Conservation (phyloP, 2,888 invertebrate species). For the Megamerina dolium region DNA sequence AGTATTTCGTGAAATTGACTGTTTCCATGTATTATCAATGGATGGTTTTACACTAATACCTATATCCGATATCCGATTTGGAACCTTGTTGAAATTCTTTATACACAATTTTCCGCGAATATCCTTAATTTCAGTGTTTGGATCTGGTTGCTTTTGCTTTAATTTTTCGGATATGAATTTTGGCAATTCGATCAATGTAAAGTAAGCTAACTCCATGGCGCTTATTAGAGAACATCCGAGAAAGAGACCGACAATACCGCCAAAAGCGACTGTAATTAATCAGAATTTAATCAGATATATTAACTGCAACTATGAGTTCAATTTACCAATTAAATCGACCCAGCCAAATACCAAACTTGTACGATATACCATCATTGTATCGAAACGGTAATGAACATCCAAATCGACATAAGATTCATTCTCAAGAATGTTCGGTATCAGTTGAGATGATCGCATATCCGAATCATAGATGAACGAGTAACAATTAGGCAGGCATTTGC, state of each 20-base stretch:
- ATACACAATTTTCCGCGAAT: too few relatives aligned
- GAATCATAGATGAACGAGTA: conserved; percentile 41
- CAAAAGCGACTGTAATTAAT: conserved; percentile 46
- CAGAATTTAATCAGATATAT: neutral
- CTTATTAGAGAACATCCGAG: conserved; percentile 52
- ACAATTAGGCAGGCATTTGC: conserved; percentile 46
- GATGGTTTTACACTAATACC: too few relatives aligned
- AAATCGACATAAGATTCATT: conserved; percentile 43
- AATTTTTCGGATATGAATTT: conserved; percentile 2
- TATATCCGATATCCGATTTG: too few relatives aligned
- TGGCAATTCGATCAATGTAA: conserved; percentile 38
- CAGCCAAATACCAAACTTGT: conserved; percentile 50
- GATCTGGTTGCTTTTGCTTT: neutral
- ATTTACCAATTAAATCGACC: conserved; percentile 50
- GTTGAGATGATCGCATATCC: conserved; percentile 38
- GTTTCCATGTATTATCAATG: too few relatives aligned
- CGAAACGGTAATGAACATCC: conserved; percentile 49
- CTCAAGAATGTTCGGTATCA: conserved; percentile 32
- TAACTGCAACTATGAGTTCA: neutral
- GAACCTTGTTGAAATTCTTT: too few relatives aligned
- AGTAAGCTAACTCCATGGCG: conserved; percentile 50
- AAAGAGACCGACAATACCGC: conserved; percentile 52
- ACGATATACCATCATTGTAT: conserved; percentile 49
- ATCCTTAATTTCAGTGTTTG: too few relatives aligned
- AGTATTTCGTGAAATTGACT: too few relatives aligned